Evolutionary conservation across 2,797 vertebrate species (phyloP).

Genomic region (Hyperoplus immaculatus): DNA sequence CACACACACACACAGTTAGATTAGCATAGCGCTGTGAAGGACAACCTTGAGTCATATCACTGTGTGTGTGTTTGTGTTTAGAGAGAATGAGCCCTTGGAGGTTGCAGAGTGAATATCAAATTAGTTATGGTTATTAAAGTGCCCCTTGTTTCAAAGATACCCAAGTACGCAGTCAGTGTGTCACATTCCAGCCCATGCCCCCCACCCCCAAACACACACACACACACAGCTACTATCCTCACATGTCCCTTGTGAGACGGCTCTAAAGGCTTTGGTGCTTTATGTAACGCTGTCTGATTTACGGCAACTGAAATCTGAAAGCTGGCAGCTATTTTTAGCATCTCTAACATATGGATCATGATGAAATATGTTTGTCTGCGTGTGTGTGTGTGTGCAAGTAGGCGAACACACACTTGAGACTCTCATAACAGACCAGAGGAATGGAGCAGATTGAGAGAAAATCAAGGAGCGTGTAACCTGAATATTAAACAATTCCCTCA

Average conservation of each 20-base stretch:
- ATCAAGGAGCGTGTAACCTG: conserved; percentile 8
- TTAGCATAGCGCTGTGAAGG: conserved; percentile 58
- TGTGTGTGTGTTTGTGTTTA: conserved; percentile 21
- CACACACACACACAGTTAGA: background rate
- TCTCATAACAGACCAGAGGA: conserved; percentile 16
- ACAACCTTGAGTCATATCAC: conserved; percentile 44
- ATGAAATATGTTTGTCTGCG: conserved; percentile 27
- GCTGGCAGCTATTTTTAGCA: conserved; percentile 69
- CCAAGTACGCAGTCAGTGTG: conserved; percentile 17
- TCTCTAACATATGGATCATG: conserved; percentile 44
- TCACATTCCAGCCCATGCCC: background rate
- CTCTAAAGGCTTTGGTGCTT: conserved; percentile 57
- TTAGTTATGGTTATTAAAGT: conserved; percentile 60
- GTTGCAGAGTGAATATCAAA: conserved; percentile 61
- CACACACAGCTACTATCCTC: conserved; percentile 35
- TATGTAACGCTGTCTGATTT: conserved; percentile 58
- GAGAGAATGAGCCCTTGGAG: conserved; percentile 28
- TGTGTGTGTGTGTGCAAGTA: background rate
- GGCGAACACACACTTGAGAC: background rate
- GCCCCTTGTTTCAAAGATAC: conserved; percentile 32
- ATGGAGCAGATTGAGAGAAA: conserved; percentile 21
- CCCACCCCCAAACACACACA: background rate
- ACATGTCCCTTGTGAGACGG: conserved; percentile 33
- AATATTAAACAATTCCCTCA: background rate
- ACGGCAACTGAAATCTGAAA: conserved; percentile 63